A percentile compares a stretch with the other conserved stretches of the same genome.
phyloP scores from a whole-genome alignment of 2,888 invertebrate species.

The Chloroclysta siterata region DNA sequence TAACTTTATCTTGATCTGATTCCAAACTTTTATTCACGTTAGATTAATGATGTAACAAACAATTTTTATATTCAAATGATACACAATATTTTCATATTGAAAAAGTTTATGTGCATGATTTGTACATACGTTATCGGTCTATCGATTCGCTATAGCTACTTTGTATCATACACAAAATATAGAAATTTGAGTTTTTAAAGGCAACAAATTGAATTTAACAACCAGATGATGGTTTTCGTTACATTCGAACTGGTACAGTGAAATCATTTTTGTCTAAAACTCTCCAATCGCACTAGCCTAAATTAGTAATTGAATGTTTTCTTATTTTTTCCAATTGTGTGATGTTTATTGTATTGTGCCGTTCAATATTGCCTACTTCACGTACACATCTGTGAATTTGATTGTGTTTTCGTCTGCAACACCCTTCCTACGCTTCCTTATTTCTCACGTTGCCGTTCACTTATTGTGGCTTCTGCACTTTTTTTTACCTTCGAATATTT shows the following conservation, averaged over 20 bases:
- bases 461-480: conserved; percentile 59
- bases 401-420: conserved; percentile 69
- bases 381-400: conserved; percentile 57
- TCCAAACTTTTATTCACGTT: no score
- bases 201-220: neutral
- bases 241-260: neutral
- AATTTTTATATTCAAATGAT: neutral
- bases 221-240: neutral
- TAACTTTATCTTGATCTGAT: no score
- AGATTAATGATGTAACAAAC: no score
- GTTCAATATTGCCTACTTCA: conserved; percentile 49
- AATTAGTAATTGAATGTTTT: conserved; percentile 22
- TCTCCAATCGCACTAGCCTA: neutral
- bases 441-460: conserved; percentile 52
- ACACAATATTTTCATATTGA: neutral
- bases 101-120: conserved; percentile 26
- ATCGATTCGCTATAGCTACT: neutral
- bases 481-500: conserved; percentile 40
- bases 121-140: conserved; percentile 27
- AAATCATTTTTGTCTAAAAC: neutral
- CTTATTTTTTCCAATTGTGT: conserved; percentile 57
- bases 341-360: conserved; percentile 78
- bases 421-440: conserved; percentile 38
- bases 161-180: conserved; percentile 25
- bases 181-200: neutral